Conservation (phyloP, 2,113 vertebrate species). For the Microcebus jonahi region DNA sequence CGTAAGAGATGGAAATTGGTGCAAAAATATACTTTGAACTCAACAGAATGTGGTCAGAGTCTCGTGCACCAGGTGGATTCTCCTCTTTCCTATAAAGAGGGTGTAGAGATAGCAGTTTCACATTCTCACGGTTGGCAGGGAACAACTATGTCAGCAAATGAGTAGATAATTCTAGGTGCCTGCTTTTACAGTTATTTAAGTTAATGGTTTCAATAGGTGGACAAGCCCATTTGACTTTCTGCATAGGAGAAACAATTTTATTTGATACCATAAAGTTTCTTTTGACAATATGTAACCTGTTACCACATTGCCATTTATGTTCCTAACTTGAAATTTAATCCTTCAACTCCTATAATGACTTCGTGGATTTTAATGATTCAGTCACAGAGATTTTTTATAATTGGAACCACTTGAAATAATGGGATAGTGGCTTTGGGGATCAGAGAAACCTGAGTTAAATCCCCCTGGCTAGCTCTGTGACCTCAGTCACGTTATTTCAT, state of each 20-base stretch:
- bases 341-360: constrained; percentile 19
- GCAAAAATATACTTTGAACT: not conserved
- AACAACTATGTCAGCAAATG: not conserved
- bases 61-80: not conserved
- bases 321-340: constrained; percentile 53
- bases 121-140: not conserved
- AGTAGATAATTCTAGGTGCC: not conserved
- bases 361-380: constrained; percentile 43
- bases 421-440: not conserved
- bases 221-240: not conserved
- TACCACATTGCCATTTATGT: constrained; percentile 34
- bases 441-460: constrained; percentile 36
- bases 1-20: not conserved
- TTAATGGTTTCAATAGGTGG: not conserved
- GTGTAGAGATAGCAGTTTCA: not conserved
- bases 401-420: constrained; percentile 46
- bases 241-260: constrained; percentile 18
- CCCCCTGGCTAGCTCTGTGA: not conserved
- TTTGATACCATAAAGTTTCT: not conserved
- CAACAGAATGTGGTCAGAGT: not conserved
- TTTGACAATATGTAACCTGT: constrained; percentile 28
- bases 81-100: not conserved
- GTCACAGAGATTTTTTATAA: constrained; percentile 21
- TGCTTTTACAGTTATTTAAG: constrained; percentile 27
- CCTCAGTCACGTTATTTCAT: constrained; percentile 2